Percentiles rank a stretch among this genome's conserved stretches.
Conservation (phyloP, 2,888 invertebrate genomes). For the Boloria selene region DNA sequence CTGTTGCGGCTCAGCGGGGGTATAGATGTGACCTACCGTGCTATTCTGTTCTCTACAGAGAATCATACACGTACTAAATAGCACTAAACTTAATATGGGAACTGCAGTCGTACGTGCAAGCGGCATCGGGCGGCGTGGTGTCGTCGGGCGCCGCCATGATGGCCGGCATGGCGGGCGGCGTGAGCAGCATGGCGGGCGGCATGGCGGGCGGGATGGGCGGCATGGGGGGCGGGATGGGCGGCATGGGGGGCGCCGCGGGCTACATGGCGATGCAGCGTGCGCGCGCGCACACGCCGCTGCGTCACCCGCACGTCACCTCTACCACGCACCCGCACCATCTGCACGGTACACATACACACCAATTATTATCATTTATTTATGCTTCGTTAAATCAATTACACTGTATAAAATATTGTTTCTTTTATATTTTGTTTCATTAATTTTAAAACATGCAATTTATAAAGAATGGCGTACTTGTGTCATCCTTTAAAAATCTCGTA, state of each 20-base stretch:
- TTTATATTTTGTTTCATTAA: no score
- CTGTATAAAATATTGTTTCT: no score
- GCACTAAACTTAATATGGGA: neutral
- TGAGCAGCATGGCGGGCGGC: constrained; percentile 2
- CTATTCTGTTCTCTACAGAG: no score
- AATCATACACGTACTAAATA: no score
- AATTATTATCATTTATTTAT: neutral
- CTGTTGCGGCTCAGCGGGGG: no score
- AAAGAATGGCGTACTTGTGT: no score
- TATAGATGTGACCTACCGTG: no score
- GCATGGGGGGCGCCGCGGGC: constrained; percentile 44
- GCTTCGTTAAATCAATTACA: neutral
- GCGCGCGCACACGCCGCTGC: constrained; percentile 69
- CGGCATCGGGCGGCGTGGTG: constrained; percentile 32
- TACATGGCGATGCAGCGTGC: constrained; percentile 46
- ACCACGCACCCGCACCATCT: constrained; percentile 85
- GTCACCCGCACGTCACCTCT: constrained; percentile 84
- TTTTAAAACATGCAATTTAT: no score
- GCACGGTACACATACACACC: constrained; percentile 60
- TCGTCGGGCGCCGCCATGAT: constrained; percentile 28
- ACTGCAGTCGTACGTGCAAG: constrained; percentile 61
- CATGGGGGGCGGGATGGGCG: constrained; percentile 41
- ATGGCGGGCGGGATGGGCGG: constrained; percentile 37
- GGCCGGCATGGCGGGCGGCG: neutral
- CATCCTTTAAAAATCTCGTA: no score